Conservation (phyloP, 2,113 vertebrate genomes). For the Proterorhinus semilunaris region DNA sequence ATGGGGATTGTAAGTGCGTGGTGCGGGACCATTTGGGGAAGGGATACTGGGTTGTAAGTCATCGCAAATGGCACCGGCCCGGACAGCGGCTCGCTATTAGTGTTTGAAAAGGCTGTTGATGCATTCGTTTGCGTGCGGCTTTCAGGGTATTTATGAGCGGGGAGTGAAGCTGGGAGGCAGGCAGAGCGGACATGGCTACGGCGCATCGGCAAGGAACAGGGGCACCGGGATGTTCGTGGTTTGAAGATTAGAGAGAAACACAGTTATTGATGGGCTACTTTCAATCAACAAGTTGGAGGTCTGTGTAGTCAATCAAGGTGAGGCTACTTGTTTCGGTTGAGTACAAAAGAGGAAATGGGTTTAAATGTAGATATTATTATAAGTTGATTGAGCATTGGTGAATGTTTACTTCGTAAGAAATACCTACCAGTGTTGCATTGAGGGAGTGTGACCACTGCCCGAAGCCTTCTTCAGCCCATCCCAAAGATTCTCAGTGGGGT, state of each 20-base stretch:
- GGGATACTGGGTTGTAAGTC: conserved; percentile 23
- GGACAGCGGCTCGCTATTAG: conserved; percentile 41
- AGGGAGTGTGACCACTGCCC: too few species aligned
- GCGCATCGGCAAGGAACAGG: conserved; percentile 27
- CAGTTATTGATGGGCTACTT: not conserved
- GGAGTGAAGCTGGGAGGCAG: conserved; percentile 62
- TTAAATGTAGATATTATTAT: too few species aligned
- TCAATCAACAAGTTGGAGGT: not conserved
- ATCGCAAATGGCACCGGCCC: conserved; percentile 23
- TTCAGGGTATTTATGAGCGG: conserved; percentile 58
- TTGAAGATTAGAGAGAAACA: conserved; percentile 46
- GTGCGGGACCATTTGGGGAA: conserved; percentile 14
- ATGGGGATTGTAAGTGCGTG: conserved; percentile 11
- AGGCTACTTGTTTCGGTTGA: too few species aligned
- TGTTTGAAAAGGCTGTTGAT: conserved; percentile 51
- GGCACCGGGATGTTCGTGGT: conserved; percentile 47
- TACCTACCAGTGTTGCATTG: too few species aligned
- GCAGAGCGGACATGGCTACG: conserved; percentile 33
- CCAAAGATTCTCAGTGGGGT: too few species aligned
- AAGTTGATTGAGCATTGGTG: too few species aligned
- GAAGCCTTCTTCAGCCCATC: too few species aligned
- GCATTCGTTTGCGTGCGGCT: conserved; percentile 53
- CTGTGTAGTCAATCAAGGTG: too few species aligned
- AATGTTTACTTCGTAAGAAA: too few species aligned
- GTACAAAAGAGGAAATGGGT: too few species aligned